phyloP scores from a whole-genome alignment of 2,113 vertebrate genomes.

The Edolisoma coerulescens region DNA sequence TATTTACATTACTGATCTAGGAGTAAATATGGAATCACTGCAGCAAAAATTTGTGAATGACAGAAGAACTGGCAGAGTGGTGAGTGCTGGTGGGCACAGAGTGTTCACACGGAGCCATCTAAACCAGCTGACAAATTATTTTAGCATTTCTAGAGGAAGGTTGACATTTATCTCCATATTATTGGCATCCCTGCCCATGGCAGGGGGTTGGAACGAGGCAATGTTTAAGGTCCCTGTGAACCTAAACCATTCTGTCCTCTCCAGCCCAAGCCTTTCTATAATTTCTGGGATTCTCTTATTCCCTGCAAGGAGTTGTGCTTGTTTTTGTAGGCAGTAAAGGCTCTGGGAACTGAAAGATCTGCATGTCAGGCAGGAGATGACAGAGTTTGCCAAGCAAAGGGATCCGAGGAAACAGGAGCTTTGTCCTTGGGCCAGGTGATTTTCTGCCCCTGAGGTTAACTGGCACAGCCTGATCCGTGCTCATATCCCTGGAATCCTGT shows the following conservation, averaged over 20 bases:
- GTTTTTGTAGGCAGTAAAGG: not conserved
- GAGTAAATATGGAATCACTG: constrained; percentile 15
- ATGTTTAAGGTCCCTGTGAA: not conserved
- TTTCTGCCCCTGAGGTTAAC: not conserved
- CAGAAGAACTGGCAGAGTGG: not conserved
- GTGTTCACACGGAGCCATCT: not conserved
- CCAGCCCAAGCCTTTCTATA: not conserved
- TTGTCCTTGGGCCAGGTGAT: not conserved
- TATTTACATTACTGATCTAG: constrained; percentile 7
- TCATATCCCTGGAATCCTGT: not conserved
- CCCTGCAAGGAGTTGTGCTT: not conserved
- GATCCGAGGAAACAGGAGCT: not conserved
- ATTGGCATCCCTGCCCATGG: not conserved
- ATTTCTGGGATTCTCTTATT: not conserved
- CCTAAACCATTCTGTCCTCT: not conserved
- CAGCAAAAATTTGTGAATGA: not conserved
- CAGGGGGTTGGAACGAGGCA: not conserved
- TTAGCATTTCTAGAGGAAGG: not conserved
- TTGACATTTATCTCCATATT: not conserved
- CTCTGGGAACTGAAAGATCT: not conserved
- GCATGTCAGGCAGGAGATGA: not conserved
- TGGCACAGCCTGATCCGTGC: not conserved
- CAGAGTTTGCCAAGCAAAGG: not conserved
- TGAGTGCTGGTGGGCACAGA: not conserved
- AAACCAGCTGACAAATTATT: not conserved